Base-by-base conservation (phyloP, 1,140 invertebrate genomes). In the Drosophila aff. region DNA sequence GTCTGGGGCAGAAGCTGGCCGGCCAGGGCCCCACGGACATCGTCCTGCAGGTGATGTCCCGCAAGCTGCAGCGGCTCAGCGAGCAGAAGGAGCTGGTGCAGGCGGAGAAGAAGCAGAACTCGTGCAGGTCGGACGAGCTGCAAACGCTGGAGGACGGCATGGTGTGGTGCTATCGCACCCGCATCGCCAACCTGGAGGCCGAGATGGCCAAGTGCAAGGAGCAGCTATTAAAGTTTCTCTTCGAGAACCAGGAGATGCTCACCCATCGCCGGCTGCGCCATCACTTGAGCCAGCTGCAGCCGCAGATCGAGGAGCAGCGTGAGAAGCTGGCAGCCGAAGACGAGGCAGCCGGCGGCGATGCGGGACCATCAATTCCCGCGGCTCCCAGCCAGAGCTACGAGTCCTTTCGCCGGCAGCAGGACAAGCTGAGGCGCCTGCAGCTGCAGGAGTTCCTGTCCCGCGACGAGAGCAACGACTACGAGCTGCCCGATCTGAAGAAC, bases 141-240 rank as follows among this genome's bases (percentile, higher is more conserved):
- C 21, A 40, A 0, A 36, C 6, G 2, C 9, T 36, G 53, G 21
- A 40, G 0, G 10, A 59, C 10, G 49, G 62, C 0, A 36, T 53
- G 3, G 71, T 58, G 18, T n/a, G 61, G 4, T 87, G 84, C 68
- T 83, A 83, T 52, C 76, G 72, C 23, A 40, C 66, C 5, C 65
- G 73, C 2, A 60, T 87, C 4, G 28, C 5, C 3, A 44, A 73
- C 13, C 69, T 87, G 36, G 80, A 87, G 73, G 44, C 55, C 16
- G 80, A 87, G 43, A 89, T 87, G 84, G 77, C 55, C 55, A 84
- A 89, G 43, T 87, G 84, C 61, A 89, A 89, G 74, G 65, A 52
- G 11, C 77, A 84, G 57, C 49, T 87, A 33, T 55, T 75, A 28
- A 57, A 60, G 26, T 89, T 81, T 21, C 80, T 87, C 1, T 33